Evolutionary conservation across 2,113 vertebrate genomes (phyloP), one percentile per base, ranked within the genome.

Genomic region (Potamarius usumacintae): DNA sequence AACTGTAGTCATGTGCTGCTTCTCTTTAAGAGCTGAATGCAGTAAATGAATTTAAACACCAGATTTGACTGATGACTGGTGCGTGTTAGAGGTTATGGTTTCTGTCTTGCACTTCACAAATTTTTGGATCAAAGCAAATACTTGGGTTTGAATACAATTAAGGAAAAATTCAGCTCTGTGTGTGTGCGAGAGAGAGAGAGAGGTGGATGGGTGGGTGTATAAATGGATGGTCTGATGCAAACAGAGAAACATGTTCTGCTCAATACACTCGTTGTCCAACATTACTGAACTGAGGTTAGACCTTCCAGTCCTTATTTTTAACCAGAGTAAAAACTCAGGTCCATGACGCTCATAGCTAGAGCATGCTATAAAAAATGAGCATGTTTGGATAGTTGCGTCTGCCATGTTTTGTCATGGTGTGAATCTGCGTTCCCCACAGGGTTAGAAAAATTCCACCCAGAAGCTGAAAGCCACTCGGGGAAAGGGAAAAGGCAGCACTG

Each of bases 251-350:
- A 27, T 71, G 84, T 89, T 84, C 25, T 87, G 85, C 34, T 93
- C 89, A 94, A 89, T 93, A 81, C 86, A 52, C 85, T 80, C 84
- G 91, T 93, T 94, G 94, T 93, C 87, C 90, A 85, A 65, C 60
- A 86, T 89, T 85, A 82, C 87, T 69, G 76, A 74, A 79, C 88
- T 85, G 84, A 91, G 80, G 85, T 88, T 88, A 63, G 83, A 86
- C 86, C 87, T 71, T 86, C 91, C 81, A 83, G 83, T 57, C 25
- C 77, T 48, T 90, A 85, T 89, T 92, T 92, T 91, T 92, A 88
- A 84, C 78, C 82, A 18, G 76, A 55, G 30, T 58, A 42, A 58
- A 83, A 65, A 76, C 85, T 87, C 48, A 81, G 50, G 65, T 81
- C 76, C 63, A 52, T 83, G 71, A 57, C 71, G 55, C 72, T 30